phyloP scores from a whole-genome alignment of 2,888 invertebrate species.

The Periphyllus acericola region DNA sequence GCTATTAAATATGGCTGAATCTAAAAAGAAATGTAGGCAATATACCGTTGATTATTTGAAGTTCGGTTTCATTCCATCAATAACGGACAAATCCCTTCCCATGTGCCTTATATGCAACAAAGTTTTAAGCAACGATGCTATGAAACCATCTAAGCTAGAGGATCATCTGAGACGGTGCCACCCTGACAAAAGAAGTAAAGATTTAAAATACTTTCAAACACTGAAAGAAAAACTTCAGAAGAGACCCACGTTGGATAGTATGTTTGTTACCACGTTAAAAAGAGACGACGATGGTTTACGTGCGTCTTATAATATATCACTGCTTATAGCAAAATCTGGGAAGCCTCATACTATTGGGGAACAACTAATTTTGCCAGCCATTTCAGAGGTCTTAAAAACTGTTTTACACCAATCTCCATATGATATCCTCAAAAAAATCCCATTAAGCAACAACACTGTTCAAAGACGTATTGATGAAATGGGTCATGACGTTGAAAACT shows the following conservation, averaged over 20 bases:
- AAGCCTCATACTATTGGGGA: slow-evolving; percentile 57
- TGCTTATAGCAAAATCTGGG: slow-evolving; percentile 63
- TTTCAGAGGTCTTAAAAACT: slow-evolving; percentile 35
- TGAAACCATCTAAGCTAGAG: slow-evolving; percentile 4
- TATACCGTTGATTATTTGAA: slow-evolving; percentile 44
- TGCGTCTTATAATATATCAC: slow-evolving; percentile 64
- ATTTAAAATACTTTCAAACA: slow-evolving; percentile 65
- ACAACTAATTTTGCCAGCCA: slow-evolving; percentile 31
- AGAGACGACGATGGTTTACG: slow-evolving; percentile 64
- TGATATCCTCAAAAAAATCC: slow-evolving; percentile 35
- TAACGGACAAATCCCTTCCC: not conserved
- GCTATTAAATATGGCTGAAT: too few relatives aligned
- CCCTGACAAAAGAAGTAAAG: slow-evolving; percentile 64
- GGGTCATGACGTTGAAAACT: too few relatives aligned
- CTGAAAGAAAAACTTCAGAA: too few relatives aligned
- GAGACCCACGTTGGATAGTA: slow-evolving; percentile 64
- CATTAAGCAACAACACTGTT: slow-evolving; percentile 40
- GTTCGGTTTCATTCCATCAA: slow-evolving; percentile 59
- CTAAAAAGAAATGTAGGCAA: slow-evolving; percentile 36
- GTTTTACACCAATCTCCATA: slow-evolving; percentile 70
- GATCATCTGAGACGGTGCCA: slow-evolving; percentile 16
- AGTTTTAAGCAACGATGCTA: slow-evolving; percentile 1
- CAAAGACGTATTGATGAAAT: slow-evolving; percentile 42
- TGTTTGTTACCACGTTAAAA: slow-evolving; percentile 64
- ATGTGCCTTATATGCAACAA: slow-evolving; percentile 7